These are phyloP conservation scores for Dolichomitus sp. DNA, from an alignment of 2,888 invertebrate species.

Conservation along the genomic window DNA sequence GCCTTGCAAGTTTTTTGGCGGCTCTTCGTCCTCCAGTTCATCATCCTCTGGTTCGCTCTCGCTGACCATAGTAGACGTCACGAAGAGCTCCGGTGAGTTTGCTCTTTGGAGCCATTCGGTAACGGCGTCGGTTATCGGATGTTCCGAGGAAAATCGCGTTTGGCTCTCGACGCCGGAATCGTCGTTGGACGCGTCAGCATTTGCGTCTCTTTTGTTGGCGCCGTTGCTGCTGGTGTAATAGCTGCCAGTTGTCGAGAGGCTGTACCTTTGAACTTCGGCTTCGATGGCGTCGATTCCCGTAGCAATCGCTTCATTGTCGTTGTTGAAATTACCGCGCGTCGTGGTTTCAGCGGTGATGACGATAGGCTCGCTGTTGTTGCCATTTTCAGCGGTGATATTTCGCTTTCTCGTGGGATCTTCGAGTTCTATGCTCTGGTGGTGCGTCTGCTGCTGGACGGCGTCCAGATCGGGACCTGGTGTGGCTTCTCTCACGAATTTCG, in stretches of 20 bases:
- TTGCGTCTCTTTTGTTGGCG: conserved; percentile 37
- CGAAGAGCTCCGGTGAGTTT: conserved; percentile 83
- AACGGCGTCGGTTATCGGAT: conserved; percentile 88
- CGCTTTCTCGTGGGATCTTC: conserved; percentile 20
- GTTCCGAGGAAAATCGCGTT: conserved; percentile 70
- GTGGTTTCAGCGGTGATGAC: not conserved
- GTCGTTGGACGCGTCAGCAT: conserved; percentile 75
- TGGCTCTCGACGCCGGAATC: conserved; percentile 82
- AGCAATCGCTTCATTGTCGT: conserved; percentile 48
- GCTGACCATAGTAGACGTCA: conserved; percentile 67
- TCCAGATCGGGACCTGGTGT: conserved; percentile 80
- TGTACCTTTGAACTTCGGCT: conserved; percentile 54
- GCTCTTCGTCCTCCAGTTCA: conserved; percentile 76
- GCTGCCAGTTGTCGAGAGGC: conserved; percentile 51
- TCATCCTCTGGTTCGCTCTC: conserved; percentile 72
- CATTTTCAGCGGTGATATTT: not conserved
- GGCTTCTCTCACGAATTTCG: conserved; percentile 79
- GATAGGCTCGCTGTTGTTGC: conserved; percentile 1
- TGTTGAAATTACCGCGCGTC: not conserved
- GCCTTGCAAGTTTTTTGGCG: conserved; percentile 88
- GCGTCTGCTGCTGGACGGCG: conserved; percentile 42
- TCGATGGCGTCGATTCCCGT: conserved; percentile 67
- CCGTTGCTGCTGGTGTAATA: conserved; percentile 2
- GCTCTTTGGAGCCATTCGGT: conserved; percentile 88
- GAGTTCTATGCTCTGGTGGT: conserved; percentile 21